These are phyloP conservation scores for Acanthornis magna DNA, from an alignment of 2,797 vertebrate genomes.

Conservation along the genomic window DNA sequence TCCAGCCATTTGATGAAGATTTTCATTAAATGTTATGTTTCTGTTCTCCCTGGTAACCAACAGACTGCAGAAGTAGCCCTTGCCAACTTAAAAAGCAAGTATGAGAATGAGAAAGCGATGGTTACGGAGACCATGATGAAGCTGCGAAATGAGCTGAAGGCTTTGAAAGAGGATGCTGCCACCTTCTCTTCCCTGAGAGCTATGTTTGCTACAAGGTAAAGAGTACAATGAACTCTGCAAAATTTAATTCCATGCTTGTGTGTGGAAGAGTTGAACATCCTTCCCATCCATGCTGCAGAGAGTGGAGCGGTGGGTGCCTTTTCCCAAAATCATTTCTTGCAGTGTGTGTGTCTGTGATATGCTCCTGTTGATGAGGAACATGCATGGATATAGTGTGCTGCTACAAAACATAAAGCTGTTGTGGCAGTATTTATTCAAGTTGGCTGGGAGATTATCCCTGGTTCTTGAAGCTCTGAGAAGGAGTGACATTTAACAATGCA, in stretches of 20 bases:
- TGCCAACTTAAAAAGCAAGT: constrained; percentile 97
- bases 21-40: background rate
- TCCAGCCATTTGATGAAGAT: background rate
- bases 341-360: background rate
- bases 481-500: background rate
- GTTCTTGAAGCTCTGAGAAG: background rate
- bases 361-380: background rate
- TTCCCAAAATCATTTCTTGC: background rate
- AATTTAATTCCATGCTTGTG: background rate
- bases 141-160: constrained; percentile 95
- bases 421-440: background rate
- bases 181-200: constrained; percentile 96
- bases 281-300: background rate
- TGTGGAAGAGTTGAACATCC: background rate
- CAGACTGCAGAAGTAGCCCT: constrained; percentile 96
- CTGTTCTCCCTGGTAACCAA: background rate
- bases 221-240: background rate
- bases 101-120: constrained; percentile 92
- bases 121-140: constrained; percentile 97
- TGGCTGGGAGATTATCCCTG: background rate
- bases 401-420: background rate
- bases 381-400: background rate
- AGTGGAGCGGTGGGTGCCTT: too few species aligned
- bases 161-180: constrained; percentile 95
- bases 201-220: constrained; percentile 97